Base-by-base conservation (phyloP, 2,113 vertebrate genomes). In the Grammomys surdaster region DNA sequence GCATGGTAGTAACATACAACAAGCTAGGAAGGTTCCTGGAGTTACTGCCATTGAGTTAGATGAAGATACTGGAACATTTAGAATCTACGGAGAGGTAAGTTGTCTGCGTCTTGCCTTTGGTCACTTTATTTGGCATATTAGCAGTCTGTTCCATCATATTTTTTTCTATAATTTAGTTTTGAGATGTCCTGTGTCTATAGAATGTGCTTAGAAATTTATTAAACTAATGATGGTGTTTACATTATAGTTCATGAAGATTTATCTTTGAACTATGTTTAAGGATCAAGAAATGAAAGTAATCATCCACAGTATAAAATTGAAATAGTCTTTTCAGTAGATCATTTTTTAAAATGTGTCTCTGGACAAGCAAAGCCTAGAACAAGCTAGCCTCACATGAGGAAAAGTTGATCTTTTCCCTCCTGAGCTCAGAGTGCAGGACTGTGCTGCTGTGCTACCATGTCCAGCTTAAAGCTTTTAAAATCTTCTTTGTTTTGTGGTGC, bases 11-110 rank as follows among this genome's bases (percentile, higher is more conserved):
- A 99, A 99, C 96, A 99, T 99, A 73, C 99, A 99, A 3, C 99
- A 99, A 97, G 99, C 99, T 93, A 98, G 99, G 76, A 99, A 99
- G 85, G 99, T 99, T 95, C 98, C 99, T 84, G 99, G 99, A 95
- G 99, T 99, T 96, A 99, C 99, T 48, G 98, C 99, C 93, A 99
- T 99, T 97, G 99, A 99, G 85, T 97, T 99, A 48, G 99, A 99
- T 93, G 99, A 99, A 96, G 98, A 99, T 96, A 99, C 98, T 11
- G 99, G 99, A 96, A 99, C 99, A 75, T 99, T 99, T 98, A 98
- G 99, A 95, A 99, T 99, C 96, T 99, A 99, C 40, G 99, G 99
- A 91, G 99, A 99, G 98, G 99, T 99, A 98, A 98, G 97, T 56
- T 90, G 17, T 36, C 9, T 91, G 19, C 43, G 31, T 60, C 11